phyloP scores from a whole-genome alignment of 2,113 vertebrate species.

The Menura novaehollandiae region DNA sequence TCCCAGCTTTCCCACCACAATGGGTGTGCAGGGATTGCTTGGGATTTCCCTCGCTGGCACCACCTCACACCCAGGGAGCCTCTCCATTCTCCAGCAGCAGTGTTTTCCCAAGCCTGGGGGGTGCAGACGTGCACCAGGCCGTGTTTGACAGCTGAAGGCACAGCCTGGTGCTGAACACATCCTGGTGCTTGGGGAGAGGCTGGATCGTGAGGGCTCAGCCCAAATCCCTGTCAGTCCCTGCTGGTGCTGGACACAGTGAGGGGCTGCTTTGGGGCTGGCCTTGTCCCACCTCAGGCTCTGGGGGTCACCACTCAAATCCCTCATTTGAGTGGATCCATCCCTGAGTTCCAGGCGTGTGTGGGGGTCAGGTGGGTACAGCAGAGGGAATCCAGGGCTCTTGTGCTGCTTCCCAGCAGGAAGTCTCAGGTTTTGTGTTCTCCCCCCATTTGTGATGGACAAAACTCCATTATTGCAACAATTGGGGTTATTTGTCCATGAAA shows the following conservation, averaged over 20 bases:
- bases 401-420: neutral
- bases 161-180: neutral
- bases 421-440: neutral
- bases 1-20: accelerated
- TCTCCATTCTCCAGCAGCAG: neutral
- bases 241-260: accelerated
- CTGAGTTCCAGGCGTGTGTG: accelerated
- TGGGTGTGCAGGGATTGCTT: neutral
- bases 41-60: neutral
- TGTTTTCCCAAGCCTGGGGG: neutral
- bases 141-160: accelerated
- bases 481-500: neutral
- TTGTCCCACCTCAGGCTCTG: neutral
- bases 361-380: neutral
- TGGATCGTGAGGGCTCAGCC: neutral
- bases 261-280: accelerated
- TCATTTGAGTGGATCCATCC: accelerated
- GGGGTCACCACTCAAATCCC: neutral
- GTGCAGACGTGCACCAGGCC: neutral
- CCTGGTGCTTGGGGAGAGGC: neutral
- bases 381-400: neutral
- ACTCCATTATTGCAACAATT: neutral
- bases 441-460: accelerated
- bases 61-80: accelerated
- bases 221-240: accelerated